Evolutionary conservation across 2,888 invertebrate genomes (phyloP).

Genomic region (Operophtera brumata): DNA sequence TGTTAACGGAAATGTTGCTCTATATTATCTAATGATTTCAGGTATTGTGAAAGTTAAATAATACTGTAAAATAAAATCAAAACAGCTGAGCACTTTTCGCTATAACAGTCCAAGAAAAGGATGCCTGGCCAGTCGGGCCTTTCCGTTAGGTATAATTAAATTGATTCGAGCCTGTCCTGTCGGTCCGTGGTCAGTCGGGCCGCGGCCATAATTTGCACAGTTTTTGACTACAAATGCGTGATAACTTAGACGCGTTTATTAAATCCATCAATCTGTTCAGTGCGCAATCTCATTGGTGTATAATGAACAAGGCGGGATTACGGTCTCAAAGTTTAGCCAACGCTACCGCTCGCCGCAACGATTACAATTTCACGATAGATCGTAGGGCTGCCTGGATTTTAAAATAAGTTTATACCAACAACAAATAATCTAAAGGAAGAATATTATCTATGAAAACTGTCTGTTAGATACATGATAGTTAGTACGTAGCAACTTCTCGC

Average conservation of each 20-base stretch:
- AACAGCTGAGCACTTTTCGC: too few relatives aligned
- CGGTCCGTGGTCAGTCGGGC: too few relatives aligned
- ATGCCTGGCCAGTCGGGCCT: too few relatives aligned
- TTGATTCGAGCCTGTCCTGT: too few relatives aligned
- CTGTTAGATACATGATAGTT: too few relatives aligned
- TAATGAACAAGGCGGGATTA: constrained; percentile 73
- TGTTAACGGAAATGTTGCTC: too few relatives aligned
- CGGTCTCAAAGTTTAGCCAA: constrained; percentile 49
- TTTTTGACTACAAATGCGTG: background rate
- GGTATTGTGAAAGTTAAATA: too few relatives aligned
- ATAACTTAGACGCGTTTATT: constrained; percentile 42
- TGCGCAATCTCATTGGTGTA: constrained; percentile 58
- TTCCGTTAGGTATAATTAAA: too few relatives aligned
- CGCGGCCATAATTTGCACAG: background rate
- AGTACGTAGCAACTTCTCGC: too few relatives aligned
- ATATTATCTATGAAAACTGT: background rate
- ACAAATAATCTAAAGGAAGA: background rate
- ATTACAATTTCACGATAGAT: constrained; percentile 39
- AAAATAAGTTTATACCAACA: background rate
- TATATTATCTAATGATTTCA: too few relatives aligned
- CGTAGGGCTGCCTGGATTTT: constrained; percentile 38
- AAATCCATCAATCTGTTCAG: constrained; percentile 59
- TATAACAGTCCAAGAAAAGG: too few relatives aligned
- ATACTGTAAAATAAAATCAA: too few relatives aligned
- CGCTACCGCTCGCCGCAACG: constrained; percentile 42